Evolutionary conservation across 2,888 invertebrate genomes (phyloP).

Genomic region (Trimorus sp.): DNA sequence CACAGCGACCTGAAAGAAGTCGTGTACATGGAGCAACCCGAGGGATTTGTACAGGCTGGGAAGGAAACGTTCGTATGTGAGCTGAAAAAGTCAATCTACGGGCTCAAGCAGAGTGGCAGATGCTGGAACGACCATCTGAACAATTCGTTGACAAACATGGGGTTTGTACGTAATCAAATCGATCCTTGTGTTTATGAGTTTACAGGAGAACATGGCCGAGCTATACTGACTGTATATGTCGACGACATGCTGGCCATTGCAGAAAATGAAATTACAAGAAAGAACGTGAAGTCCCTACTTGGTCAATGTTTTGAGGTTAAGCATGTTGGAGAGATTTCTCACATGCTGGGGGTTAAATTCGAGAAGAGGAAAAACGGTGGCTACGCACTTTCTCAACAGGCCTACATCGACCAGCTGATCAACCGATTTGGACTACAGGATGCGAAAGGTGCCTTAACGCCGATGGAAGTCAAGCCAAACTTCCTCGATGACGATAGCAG

Average conservation of each 20-base stretch:
- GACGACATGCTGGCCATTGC: constrained; percentile 51
- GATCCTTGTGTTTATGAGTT: constrained; percentile 57
- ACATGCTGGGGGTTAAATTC: constrained; percentile 60
- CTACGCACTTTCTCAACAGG: constrained; percentile 32
- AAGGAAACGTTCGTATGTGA: constrained; percentile 48
- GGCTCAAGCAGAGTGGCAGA: constrained; percentile 56
- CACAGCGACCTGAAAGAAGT: constrained; percentile 54
- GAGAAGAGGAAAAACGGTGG: background rate
- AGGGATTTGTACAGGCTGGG: constrained; percentile 37
- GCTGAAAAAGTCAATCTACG: constrained; percentile 57
- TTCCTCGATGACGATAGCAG: constrained; percentile 23
- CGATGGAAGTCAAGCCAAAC: constrained; percentile 52
- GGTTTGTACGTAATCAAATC: constrained; percentile 38
- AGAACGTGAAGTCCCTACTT: background rate
- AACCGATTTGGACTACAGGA: constrained; percentile 50
- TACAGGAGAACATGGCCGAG: constrained; percentile 25
- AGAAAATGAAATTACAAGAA: constrained; percentile 33
- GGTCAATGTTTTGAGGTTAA: constrained; percentile 52
- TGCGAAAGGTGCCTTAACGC: constrained; percentile 50
- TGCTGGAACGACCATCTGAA: constrained; percentile 58
- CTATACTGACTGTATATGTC: constrained; percentile 51
- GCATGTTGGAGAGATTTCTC: constrained; percentile 50
- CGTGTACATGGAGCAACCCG: constrained; percentile 62
- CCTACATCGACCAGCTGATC: constrained; percentile 51
- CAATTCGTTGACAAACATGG: constrained; percentile 8